phyloP scores from a whole-genome alignment of 2,888 invertebrate genomes.

The Sarcophaga variegata region DNA sequence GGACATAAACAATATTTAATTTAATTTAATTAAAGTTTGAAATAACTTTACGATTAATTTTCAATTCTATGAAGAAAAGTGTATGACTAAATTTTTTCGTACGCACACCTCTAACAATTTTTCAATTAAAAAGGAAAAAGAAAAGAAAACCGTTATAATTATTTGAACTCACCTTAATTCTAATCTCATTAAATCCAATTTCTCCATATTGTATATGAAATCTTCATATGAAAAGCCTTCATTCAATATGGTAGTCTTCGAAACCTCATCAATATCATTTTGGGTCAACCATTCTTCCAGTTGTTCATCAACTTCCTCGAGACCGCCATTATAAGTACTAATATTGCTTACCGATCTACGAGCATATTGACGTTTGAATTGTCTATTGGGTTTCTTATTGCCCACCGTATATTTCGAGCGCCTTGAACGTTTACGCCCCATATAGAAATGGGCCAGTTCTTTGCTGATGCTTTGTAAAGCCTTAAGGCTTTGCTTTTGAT shows the following conservation, averaged over 20 bases:
- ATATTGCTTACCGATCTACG: conserved; percentile 64
- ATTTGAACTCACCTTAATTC: conserved; percentile 86
- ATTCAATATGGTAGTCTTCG: conserved; percentile 86
- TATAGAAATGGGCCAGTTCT: conserved; percentile 77
- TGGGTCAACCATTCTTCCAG: conserved; percentile 88
- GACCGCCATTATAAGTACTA: conserved; percentile 74
- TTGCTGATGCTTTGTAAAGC: conserved; percentile 77
- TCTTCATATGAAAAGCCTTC: conserved; percentile 92
- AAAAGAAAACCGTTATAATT: neutral
- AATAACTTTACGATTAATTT: too few species aligned
- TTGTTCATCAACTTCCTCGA: conserved; percentile 82
- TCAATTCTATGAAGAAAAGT: too few species aligned
- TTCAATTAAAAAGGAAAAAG: neutral
- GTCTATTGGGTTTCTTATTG: conserved; percentile 70
- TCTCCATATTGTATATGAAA: conserved; percentile 89
- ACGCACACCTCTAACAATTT: too few species aligned
- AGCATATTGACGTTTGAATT: conserved; percentile 56
- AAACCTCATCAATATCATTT: conserved; percentile 86
- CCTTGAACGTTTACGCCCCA: conserved; percentile 76
- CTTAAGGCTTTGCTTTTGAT: conserved; percentile 75
- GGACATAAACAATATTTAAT: too few species aligned
- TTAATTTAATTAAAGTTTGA: too few species aligned
- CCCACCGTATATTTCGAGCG: conserved; percentile 72
- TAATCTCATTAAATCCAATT: conserved; percentile 91
- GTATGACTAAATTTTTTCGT: too few species aligned